Evolutionary conservation across 2,888 invertebrate species (phyloP).

Genomic region (Erpobdella octoculata): DNA sequence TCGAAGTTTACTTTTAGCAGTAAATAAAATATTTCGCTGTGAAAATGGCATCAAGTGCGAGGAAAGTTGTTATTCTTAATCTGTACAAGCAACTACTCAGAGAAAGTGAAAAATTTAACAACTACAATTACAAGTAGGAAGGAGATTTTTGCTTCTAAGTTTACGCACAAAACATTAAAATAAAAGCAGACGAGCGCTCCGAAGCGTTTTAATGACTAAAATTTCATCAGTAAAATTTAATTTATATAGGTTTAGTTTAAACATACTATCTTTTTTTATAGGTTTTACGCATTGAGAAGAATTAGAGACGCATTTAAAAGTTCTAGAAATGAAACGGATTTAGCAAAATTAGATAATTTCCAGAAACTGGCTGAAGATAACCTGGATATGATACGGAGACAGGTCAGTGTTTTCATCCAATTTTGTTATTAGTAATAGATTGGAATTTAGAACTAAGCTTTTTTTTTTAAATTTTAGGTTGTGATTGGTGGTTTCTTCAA

Average conservation of each 20-base stretch:
- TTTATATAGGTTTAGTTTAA: too few relatives aligned
- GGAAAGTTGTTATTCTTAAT: conserved; percentile 3
- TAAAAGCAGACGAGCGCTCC: too few relatives aligned
- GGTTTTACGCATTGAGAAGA: conserved; percentile 12
- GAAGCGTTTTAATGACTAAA: too few relatives aligned
- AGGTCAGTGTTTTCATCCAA: background rate
- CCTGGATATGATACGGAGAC: conserved; percentile 10
- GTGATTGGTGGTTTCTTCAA: conserved; percentile 23
- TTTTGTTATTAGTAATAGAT: too few relatives aligned
- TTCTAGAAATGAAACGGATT: conserved; percentile 9
- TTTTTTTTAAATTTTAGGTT: conserved; percentile 13
- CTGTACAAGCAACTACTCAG: conserved; percentile 21
- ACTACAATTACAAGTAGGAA: conserved; percentile 21
- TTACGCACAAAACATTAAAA: too few relatives aligned
- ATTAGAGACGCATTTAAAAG: conserved; percentile 17
- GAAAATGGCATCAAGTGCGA: background rate
- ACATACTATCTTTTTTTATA: too few relatives aligned
- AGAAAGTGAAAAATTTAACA: conserved; percentile 23
- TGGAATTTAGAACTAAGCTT: background rate
- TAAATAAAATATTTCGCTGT: too few relatives aligned
- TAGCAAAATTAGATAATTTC: conserved; percentile 14
- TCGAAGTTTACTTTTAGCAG: too few relatives aligned
- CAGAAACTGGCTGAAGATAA: conserved; percentile 4
- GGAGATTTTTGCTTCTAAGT: background rate
- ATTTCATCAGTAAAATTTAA: too few relatives aligned